These are phyloP conservation scores for Morinoia aosen DNA, from an alignment of 2,888 invertebrate genomes.

Conservation along the genomic window DNA sequence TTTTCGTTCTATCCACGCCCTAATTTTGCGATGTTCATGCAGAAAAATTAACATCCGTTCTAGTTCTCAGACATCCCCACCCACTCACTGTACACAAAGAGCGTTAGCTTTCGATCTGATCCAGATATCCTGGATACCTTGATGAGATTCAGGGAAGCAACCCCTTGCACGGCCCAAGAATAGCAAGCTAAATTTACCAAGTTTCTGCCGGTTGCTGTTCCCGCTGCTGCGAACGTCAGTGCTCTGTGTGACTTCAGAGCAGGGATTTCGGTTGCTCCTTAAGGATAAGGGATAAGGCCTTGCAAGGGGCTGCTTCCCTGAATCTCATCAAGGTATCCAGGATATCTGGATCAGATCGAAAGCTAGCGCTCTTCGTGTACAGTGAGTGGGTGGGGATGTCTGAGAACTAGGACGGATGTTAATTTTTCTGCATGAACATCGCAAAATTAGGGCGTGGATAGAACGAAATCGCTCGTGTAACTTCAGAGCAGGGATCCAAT, in stretches of 20 bases:
- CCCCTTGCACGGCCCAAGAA: neutral
- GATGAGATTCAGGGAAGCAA: slow-evolving; percentile 4
- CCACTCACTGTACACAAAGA: neutral
- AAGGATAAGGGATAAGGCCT: no score
- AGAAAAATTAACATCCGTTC: neutral
- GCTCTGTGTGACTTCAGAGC: neutral
- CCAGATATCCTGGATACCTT: neutral
- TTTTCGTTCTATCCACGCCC: no score
- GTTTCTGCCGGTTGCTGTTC: neutral
- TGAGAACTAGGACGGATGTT: neutral
- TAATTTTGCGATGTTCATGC: no score
- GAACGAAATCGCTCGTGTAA: no score
- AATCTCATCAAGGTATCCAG: neutral
- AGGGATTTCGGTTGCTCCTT: no score
- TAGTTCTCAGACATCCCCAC: neutral
- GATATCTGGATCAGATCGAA: neutral
- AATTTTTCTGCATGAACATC: no score
- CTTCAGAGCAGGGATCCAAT: neutral
- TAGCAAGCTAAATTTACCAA: neutral
- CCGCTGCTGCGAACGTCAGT: neutral
- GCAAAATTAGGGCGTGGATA: no score
- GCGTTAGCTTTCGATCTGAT: neutral
- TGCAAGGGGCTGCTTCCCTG: neutral
- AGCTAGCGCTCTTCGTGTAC: neutral
- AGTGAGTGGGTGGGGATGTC: neutral